phyloP scores from a whole-genome alignment of 2,113 vertebrate genomes.

The Brienomyrus brachyistius region DNA sequence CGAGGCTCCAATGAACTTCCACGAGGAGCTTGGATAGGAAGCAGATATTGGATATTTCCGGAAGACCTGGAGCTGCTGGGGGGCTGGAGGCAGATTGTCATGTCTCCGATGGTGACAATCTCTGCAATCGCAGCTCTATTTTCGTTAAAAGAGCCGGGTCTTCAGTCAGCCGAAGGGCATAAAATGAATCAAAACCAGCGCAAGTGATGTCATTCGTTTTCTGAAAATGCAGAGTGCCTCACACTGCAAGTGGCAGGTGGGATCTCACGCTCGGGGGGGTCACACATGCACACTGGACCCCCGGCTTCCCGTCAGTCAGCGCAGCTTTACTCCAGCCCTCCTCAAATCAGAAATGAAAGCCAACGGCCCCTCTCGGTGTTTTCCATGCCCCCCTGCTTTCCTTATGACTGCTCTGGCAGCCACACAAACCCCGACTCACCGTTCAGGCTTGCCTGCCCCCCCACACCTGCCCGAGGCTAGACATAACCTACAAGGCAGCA shows the following conservation, averaged over 20 bases:
- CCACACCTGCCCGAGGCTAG: not conserved
- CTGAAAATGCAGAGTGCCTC: conserved; percentile 58
- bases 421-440: not conserved
- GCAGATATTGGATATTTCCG: not conserved
- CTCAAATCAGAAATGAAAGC: not conserved
- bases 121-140: not conserved
- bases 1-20: not conserved
- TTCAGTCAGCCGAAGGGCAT: not conserved
- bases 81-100: not conserved
- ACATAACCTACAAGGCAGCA: not conserved
- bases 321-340: not conserved
- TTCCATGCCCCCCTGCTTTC: not conserved
- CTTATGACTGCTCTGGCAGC: not conserved
- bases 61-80: not conserved
- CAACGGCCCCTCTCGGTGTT: not conserved
- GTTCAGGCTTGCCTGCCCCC: not conserved
- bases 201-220: conserved; percentile 61
- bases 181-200: conserved; percentile 37
- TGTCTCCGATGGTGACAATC: not conserved
- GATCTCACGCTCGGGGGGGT: conserved; percentile 23
- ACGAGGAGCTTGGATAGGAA: not conserved
- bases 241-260: conserved; percentile 55
- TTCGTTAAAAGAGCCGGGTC: not conserved
- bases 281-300: not conserved
- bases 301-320: not conserved